phyloP scores from a whole-genome alignment of 2,113 vertebrate genomes.

The Eleginops maclovinus region DNA sequence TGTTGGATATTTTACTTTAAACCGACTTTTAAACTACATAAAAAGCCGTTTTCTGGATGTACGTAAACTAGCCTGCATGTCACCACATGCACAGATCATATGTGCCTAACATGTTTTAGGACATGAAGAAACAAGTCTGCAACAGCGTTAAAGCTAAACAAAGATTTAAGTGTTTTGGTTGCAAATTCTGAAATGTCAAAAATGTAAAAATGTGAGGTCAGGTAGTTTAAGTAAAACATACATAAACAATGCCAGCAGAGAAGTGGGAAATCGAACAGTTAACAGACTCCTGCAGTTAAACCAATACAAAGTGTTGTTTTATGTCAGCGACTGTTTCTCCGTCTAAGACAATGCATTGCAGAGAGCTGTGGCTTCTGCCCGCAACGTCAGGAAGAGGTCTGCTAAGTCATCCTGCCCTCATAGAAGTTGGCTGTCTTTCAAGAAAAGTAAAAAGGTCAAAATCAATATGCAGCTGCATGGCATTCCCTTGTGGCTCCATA shows the following conservation, averaged over 20 bases:
- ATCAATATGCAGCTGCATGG: conserved; percentile 23
- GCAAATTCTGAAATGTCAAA: not conserved
- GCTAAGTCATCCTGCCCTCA: conserved; percentile 18
- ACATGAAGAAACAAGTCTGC: not conserved
- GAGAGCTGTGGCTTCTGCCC: conserved; percentile 11
- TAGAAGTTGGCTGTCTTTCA: conserved; percentile 34
- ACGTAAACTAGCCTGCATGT: not conserved
- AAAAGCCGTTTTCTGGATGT: not conserved
- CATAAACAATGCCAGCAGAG: no score
- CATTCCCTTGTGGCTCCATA: conserved; percentile 2
- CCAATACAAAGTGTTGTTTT: not conserved
- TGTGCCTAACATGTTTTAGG: not conserved
- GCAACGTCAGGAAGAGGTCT: conserved; percentile 35
- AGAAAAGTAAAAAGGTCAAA: conserved; percentile 32
- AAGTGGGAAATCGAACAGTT: no score
- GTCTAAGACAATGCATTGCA: conserved; percentile 4
- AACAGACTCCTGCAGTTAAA: not conserved
- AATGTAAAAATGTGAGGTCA: no score
- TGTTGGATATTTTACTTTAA: not conserved
- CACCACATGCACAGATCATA: not conserved
- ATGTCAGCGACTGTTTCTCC: not conserved
- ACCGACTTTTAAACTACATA: not conserved
- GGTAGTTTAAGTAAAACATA: no score
- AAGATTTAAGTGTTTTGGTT: not conserved
- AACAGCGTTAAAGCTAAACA: not conserved